Percentiles rank a stretch among this genome's conserved stretches.
phyloP scores from a whole-genome alignment of 2,797 vertebrate species.

The Salmo trutta region DNA sequence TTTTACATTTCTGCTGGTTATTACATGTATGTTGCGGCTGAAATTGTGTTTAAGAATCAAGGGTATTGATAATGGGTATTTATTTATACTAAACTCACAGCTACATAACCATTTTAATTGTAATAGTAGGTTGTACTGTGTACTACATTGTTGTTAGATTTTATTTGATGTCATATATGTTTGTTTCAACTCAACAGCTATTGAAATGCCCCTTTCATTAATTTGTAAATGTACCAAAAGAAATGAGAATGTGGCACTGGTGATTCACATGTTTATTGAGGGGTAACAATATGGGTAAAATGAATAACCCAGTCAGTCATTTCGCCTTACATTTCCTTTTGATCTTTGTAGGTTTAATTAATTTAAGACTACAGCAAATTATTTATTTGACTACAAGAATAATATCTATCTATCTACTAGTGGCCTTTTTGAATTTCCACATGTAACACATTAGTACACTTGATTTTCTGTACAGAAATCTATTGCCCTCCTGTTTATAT shows the following conservation, averaged over 20 bases:
- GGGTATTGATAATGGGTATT: neutral
- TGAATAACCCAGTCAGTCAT: neutral
- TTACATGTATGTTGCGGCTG: neutral
- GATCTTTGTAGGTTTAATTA: neutral
- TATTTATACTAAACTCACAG: neutral
- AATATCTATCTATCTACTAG: constrained; percentile 61
- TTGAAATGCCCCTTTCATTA: neutral
- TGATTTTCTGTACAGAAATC: constrained; percentile 60
- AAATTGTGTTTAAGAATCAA: too few relatives aligned
- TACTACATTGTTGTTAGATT: neutral
- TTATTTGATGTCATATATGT: neutral
- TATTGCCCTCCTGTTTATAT: constrained; percentile 70
- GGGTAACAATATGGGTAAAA: neutral
- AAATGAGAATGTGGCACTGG: neutral
- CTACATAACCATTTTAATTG: neutral
- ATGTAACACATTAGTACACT: constrained; percentile 68
- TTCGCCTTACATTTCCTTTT: neutral
- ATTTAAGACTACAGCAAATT: neutral
- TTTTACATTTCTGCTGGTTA: neutral
- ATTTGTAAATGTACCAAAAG: neutral
- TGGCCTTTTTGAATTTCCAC: constrained; percentile 59
- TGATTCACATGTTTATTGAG: neutral
- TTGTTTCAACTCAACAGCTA: neutral
- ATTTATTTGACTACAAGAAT: constrained; percentile 39
- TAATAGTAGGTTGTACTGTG: neutral